Percentiles rank a stretch among this genome's conserved stretches.
Evolutionary conservation across 2,888 invertebrate species (phyloP).

Genomic region (Epirrhoe tristata): DNA sequence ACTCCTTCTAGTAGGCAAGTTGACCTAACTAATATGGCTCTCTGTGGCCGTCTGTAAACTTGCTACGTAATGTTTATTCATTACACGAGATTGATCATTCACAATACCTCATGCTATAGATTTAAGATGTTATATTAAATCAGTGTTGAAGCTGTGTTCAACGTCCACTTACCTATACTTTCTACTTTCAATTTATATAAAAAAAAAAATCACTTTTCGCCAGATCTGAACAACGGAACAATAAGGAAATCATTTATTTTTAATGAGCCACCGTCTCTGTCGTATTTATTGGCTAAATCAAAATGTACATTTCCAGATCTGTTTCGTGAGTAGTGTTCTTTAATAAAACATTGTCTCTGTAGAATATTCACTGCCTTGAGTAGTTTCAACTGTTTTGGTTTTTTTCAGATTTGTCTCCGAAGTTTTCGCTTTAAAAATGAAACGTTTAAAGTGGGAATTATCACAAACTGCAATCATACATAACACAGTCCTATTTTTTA

Average conservation of each 20-base stretch:
- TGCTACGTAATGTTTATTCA: not conserved
- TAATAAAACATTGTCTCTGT: not conserved
- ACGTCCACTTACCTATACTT: too few species aligned
- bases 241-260: not conserved
- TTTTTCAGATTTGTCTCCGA: not conserved
- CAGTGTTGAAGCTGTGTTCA: too few species aligned
- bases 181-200: too few species aligned
- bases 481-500: too few species aligned
- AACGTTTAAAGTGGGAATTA: not conserved
- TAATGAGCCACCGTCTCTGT: not conserved
- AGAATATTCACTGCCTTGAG: not conserved
- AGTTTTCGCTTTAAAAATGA: not conserved
- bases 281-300: not conserved
- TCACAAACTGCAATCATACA: too few species aligned
- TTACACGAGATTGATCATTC: not conserved
- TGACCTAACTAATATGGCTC: constrained; percentile 1
- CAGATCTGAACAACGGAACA: not conserved
- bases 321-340: not conserved
- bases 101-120: not conserved
- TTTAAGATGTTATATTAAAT: too few species aligned
- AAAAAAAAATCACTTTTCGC: not conserved
- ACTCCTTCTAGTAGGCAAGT: not conserved
- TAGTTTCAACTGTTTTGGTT: not conserved
- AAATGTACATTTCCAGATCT: not conserved
- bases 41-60: not conserved